These are phyloP conservation scores for Eospalax fontanierii DNA, from an alignment of 2,797 vertebrate genomes.

Conservation along the genomic window DNA sequence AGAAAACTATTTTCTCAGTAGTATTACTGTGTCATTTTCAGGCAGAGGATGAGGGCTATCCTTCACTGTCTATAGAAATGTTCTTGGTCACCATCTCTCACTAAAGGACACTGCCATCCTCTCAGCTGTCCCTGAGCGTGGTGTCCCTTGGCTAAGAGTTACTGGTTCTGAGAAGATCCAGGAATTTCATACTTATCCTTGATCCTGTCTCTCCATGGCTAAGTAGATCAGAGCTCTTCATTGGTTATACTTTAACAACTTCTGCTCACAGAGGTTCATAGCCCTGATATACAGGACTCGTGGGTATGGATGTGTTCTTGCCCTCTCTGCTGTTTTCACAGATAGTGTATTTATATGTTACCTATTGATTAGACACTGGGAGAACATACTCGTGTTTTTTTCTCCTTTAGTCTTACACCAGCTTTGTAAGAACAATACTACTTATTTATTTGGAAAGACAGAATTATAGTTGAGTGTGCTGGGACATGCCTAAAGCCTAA, in stretches of 20 bases:
- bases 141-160: neutral
- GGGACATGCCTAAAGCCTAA: neutral
- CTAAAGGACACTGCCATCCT: neutral
- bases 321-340: neutral
- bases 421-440: neutral
- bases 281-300: too few species aligned
- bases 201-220: neutral
- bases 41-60: rapidly evolving
- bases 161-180: neutral
- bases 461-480: neutral
- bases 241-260: too few species aligned
- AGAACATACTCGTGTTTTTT: neutral
- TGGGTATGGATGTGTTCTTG: rapidly evolving
- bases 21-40: neutral
- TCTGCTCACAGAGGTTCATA: neutral
- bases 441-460: neutral
- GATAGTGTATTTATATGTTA: neutral
- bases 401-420: neutral
- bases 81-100: neutral
- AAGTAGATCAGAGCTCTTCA: neutral
- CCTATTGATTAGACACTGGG: neutral
- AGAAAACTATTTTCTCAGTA: neutral
- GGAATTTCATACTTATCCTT: neutral
- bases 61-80: neutral
- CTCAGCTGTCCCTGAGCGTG: neutral